Evolutionary conservation across 2,113 vertebrate species (phyloP), one percentile per base, ranked within the genome.

Genomic region (Oostethus manadensis): DNA sequence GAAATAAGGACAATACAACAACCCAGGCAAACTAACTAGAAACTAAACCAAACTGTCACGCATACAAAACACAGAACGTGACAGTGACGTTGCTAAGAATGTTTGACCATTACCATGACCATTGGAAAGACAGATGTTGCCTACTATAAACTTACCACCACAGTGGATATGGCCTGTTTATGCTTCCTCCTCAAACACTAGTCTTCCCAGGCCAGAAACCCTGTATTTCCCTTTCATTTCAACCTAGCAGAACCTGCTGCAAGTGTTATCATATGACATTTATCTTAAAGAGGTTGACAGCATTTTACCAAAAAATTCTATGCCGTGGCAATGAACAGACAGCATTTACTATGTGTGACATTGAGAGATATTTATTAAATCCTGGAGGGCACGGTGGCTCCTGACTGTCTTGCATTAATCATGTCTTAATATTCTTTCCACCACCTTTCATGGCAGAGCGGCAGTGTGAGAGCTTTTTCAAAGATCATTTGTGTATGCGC

Each of bases 321-420:
- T 49, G 33, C 54, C 35, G 68, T 50, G 38, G 45, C 60, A 56
- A 44, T 38, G 44, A 67, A 71, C 62, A 68, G 76, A 77, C 74
- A 57, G 53, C 61, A 61, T 70, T 77, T 26, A 56, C 33, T 14
- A n/a, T 11, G 10, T 20, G 53, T 70, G 73, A 79, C 76, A 70
- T 49, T 11, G 7, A 49, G 55, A 43, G 53, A 54, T 73, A 76
- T 84, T 85, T 86, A 85, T 84, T 74, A 68, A 70, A 80, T 66
- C 60, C 54, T 20, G 38, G 51, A 59, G 64, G 59, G 70, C 47
- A 51, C 47, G 38, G 40, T 51, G n/a, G 70, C 77, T 70, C 67
- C 64, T 76, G 70, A 59, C 58, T 71, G 64, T 56, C 77, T 65
- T 29, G 56, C 70, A 66, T 84, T 60, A 64, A 78, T 78, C 66